Conservation (phyloP, 1,140 invertebrate genomes). For the Tetraneura akinire region DNA sequence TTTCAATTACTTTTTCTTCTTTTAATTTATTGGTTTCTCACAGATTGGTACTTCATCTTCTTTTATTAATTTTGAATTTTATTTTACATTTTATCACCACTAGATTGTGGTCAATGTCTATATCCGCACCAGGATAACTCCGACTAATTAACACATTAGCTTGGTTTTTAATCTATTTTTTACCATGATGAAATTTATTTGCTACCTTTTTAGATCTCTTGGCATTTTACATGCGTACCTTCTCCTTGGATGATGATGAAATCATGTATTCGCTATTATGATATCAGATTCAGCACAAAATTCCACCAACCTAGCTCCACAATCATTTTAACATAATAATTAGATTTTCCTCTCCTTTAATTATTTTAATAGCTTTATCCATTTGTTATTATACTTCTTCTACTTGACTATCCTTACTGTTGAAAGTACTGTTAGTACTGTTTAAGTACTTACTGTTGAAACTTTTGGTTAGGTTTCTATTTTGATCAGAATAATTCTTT, state of each 20-base stretch:
- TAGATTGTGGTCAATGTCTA: neutral
- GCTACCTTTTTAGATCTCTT: neutral
- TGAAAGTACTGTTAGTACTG: neutral
- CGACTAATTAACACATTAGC: neutral
- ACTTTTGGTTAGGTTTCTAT: no score
- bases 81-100: neutral
- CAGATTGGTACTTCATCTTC: neutral
- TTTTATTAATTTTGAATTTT: neutral
- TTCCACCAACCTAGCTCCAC: neutral
- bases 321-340: neutral
- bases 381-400: neutral
- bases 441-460: no score
- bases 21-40: neutral
- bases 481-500: neutral
- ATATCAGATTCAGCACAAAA: neutral
- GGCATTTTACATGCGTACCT: neutral
- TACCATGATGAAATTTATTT: neutral
- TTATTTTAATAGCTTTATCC: no score
- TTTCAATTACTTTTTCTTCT: neutral
- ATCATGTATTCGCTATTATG: neutral
- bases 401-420: neutral
- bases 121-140: slow-evolving; percentile 2
- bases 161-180: neutral
- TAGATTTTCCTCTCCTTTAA: neutral
- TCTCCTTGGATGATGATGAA: no score